Evolutionary conservation across 2,113 vertebrate genomes (phyloP).

Genomic region (Pelodiscus sinensis): DNA sequence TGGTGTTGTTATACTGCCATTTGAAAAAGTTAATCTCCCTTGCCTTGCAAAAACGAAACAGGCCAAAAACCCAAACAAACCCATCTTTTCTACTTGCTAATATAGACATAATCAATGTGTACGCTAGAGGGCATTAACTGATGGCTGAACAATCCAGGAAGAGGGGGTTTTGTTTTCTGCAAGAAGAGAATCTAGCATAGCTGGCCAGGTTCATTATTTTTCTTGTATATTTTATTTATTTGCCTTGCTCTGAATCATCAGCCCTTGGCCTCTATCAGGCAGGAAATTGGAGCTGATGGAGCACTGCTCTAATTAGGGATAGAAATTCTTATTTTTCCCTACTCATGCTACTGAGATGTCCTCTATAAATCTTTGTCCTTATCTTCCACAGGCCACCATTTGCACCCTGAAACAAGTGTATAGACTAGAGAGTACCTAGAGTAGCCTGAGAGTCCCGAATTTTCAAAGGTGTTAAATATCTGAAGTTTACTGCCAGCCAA

Average conservation of each 20-base stretch:
- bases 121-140: neutral
- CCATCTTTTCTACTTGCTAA: neutral
- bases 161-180: too few species aligned
- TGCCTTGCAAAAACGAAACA: neutral
- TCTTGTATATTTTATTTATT: neutral
- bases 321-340: neutral
- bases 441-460: neutral
- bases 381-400: neutral
- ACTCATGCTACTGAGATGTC: neutral
- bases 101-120: neutral
- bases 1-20: neutral
- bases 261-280: neutral
- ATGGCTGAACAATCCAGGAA: neutral
- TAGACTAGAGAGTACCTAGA: too few species aligned
- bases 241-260: neutral
- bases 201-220: neutral
- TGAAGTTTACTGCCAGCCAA: neutral
- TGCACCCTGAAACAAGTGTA: too few species aligned
- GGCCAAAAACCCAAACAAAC: neutral
- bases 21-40: neutral
- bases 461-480: neutral
- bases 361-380: neutral
- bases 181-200: neutral
- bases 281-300: neutral
- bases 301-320: neutral